phyloP scores from a whole-genome alignment of 2,797 vertebrate genomes.

The Thripadectes ignobilis region DNA sequence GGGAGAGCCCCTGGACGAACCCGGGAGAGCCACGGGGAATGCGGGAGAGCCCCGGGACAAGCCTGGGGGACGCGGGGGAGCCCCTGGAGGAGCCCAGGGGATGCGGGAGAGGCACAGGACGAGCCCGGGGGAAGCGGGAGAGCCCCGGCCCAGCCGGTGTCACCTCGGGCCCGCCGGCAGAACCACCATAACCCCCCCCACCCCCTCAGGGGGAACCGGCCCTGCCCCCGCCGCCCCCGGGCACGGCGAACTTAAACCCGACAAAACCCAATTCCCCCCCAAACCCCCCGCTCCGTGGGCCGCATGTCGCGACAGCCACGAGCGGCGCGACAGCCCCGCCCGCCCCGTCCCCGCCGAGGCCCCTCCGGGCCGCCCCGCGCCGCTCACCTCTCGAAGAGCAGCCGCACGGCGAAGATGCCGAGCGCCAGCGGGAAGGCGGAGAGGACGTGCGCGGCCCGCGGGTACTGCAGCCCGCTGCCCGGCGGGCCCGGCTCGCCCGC shows the following conservation, averaged over 20 bases:
- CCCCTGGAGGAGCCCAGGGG: too few relatives aligned
- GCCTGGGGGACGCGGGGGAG: too few relatives aligned
- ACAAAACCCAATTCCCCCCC: too few relatives aligned
- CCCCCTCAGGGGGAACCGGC: neutral
- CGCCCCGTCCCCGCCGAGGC: too few relatives aligned
- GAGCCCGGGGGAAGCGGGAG: too few relatives aligned
- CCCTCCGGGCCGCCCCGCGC: neutral
- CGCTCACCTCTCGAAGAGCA: slow-evolving; percentile 89
- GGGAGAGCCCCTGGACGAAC: too few relatives aligned
- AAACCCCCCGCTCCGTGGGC: neutral
- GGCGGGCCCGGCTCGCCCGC: slow-evolving; percentile 76
- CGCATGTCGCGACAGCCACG: neutral
- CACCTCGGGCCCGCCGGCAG: too few relatives aligned
- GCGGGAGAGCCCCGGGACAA: too few relatives aligned
- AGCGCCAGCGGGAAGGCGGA: slow-evolving; percentile 85
- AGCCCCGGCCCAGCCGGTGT: too few relatives aligned
- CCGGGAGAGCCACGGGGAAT: too few relatives aligned
- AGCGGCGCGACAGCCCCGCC: neutral
- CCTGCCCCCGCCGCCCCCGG: neutral
- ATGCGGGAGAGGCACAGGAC: too few relatives aligned
- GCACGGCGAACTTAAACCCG: neutral
- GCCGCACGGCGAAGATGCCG: slow-evolving; percentile 82
- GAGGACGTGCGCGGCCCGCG: slow-evolving; percentile 76
- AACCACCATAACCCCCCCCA: too few relatives aligned
- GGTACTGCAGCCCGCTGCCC: slow-evolving; percentile 47